Base-by-base conservation (phyloP, 2,113 vertebrate species). In the Megalops atlanticus region DNA sequence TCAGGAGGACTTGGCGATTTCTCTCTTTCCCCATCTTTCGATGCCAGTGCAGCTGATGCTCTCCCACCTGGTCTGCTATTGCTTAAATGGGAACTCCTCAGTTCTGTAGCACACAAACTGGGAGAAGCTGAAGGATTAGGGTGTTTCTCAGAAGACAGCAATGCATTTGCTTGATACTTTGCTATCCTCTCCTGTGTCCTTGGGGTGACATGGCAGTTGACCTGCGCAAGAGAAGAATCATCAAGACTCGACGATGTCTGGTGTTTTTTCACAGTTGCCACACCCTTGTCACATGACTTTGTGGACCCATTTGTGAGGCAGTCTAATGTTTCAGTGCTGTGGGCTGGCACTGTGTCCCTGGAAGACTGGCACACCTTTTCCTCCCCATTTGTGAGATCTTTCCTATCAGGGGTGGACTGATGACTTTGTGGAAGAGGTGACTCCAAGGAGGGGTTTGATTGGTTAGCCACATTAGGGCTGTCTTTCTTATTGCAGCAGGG, bases 21-120 rank as follows among this genome's bases (percentile, higher is more conserved):
- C 58, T 88, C 89, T 83, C 85, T 91, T 47, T 88, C 94, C 58
- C 91, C 89, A 76, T 94, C 94, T 85, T 90, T 94, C 77, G 43
- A 35, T 74, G 68, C 68, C 31, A 76, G 33, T 15, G 87, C 71
- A 2, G 69, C 39, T n/a, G 87, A 80, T 24, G 31, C 15, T 80
- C 52, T 77, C 71, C 35, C 70, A 31, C 52, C 79, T 33, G 74
- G 71, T 36, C 24, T 77, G 16, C 87, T 86, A 84, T 87, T 89
- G 76, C 84, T 77, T 52, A 88, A 80, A 88, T 88, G 85, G 73
- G 89, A 89, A 70, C 86, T 88, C 81, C 91, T 93, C 84, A 89
- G 86, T 31, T 72, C 86, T 11, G 86, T 64, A 76, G 84, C 81
- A 39, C 85, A 76, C 81, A 81, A 92, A 79, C 86, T 81, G 18